Evolutionary conservation across 2,113 vertebrate species (phyloP), one percentile per base, ranked within the genome.

Genomic region (Syngnathoides biaculeatus): DNA sequence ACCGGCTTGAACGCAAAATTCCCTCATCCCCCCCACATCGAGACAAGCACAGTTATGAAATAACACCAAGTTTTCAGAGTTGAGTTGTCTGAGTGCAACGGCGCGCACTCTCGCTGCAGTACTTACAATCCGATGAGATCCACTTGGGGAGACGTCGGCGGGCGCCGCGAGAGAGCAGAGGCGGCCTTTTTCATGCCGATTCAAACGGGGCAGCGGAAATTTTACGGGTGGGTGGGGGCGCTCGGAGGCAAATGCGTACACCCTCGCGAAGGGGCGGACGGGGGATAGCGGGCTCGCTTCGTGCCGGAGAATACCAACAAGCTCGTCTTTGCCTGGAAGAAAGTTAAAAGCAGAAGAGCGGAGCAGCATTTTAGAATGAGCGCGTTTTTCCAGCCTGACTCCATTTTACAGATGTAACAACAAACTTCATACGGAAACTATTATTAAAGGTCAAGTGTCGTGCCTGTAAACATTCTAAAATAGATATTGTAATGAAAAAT

Each of bases 181-280:
- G 58, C 35, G n/a, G 58, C 20, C 58, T 39, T 60, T 60, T 60
- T 60, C 17, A 12, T 40, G 58, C 19, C 35, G 17, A 60, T 60
- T 60, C 58, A 39, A 12, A 39, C 9, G 7, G 14, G 55, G 55
- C 55, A 17, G 14, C 55, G 19, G 55, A 57, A 57, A 57, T 15
- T n/a, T n/a, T 13, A 57, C 26, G 14, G 52, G 11, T 26, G 52
- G 22, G 20, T 7, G 15, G 3, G 27, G 58, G 35, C 22, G 35
- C 58, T 60, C n/a, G 58, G 39, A 60, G 58, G 35, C 58, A 60
- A 60, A 60, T 39, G 8, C 5, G 5, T 39, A 9, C 2, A 60
- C 10, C 35, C 35, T 2, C 13, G 7, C 3, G 58, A 35, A n/a
- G 35, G 19, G 35, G 58, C 19, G 24, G 22, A 27, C 7, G 55